These are phyloP conservation scores for Heliornis fulica DNA, from an alignment of 2,113 vertebrate genomes.

Conservation along the genomic window DNA sequence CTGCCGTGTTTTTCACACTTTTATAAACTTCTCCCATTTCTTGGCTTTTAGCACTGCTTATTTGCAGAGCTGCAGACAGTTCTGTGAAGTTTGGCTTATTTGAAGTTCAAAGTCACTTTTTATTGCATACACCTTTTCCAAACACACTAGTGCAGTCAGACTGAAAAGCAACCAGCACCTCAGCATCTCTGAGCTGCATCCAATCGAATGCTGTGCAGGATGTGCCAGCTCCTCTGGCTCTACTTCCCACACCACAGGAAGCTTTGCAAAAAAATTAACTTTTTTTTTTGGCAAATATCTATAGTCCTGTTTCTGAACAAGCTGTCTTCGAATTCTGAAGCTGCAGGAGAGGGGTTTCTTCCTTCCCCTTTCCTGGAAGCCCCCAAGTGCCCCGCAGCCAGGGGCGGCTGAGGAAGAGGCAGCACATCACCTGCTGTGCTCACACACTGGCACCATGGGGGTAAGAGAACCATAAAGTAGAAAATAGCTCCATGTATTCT, in stretches of 20 bases:
- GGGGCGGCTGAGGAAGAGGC: background rate
- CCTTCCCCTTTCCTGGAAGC: background rate
- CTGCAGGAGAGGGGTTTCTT: background rate
- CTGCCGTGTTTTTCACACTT: background rate
- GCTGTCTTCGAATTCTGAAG: background rate
- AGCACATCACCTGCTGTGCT: background rate
- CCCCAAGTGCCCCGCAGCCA: background rate
- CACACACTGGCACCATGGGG: background rate
- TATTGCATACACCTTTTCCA: background rate
- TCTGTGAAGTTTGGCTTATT: background rate
- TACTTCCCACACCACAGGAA: background rate
- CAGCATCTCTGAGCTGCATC: background rate
- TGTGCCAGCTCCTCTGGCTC: background rate
- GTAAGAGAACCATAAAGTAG: background rate
- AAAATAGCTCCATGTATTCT: background rate
- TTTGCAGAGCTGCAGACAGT: background rate
- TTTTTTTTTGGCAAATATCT: background rate
- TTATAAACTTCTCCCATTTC: background rate
- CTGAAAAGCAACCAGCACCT: background rate
- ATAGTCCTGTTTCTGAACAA: background rate
- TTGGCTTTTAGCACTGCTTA: background rate
- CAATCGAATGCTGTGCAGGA: rapidly evolving
- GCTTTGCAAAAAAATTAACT: background rate
- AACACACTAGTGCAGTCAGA: background rate
- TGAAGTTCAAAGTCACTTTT: background rate